These are phyloP conservation scores for Calyptomena viridis DNA, from an alignment of 2,113 vertebrate species.

Conservation along the genomic window DNA sequence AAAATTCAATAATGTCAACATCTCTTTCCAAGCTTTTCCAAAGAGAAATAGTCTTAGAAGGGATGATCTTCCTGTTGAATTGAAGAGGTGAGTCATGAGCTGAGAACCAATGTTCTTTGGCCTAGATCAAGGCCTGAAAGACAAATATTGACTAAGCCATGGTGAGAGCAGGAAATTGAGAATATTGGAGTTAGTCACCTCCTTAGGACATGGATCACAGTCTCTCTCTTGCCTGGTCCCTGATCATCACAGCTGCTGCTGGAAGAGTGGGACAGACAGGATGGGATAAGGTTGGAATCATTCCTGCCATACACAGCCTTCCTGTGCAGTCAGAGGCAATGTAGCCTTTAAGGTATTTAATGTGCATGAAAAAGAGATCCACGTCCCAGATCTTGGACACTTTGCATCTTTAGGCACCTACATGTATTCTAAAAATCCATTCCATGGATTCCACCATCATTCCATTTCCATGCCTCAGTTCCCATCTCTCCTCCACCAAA, in stretches of 20 bases:
- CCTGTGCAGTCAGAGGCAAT: background rate
- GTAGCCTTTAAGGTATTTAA: background rate
- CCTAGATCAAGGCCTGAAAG: background rate
- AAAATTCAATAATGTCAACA: background rate
- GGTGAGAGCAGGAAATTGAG: background rate
- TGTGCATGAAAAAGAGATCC: background rate
- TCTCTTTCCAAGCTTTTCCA: background rate
- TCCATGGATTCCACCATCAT: background rate
- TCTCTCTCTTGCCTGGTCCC: background rate
- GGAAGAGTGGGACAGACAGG: background rate
- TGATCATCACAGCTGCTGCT: background rate
- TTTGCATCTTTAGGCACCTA: background rate
- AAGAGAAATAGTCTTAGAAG: background rate
- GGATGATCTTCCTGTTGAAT: background rate
- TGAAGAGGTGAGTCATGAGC: background rate
- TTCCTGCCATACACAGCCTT: background rate
- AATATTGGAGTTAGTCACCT: background rate
- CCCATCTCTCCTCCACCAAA: background rate
- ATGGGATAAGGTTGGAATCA: background rate
- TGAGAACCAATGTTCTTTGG: background rate
- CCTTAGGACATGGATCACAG: no score
- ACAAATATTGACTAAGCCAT: background rate
- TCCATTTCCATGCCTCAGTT: background rate
- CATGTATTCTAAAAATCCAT: background rate
- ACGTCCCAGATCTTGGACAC: background rate